Evolutionary conservation across 2,888 invertebrate species (phyloP), one percentile per base, ranked within the genome.

Genomic region (Xylota segnis): DNA sequence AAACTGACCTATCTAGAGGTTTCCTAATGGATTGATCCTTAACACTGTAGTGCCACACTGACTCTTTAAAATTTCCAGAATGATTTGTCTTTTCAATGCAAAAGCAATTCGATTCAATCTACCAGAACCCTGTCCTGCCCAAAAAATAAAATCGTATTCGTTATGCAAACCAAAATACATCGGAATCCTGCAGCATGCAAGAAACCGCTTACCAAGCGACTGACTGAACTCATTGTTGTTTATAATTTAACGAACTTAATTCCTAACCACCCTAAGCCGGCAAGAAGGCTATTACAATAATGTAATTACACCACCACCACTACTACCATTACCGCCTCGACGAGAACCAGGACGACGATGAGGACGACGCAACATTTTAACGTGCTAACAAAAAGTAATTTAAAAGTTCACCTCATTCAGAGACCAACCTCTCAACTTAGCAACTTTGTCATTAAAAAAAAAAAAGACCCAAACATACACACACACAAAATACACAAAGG

Each of bases 381-480:
- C 27, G 52, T 52, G 16, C 27, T 12, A 52, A 43, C 61, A 27
- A 52, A 79, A 79, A 83, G 83, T 78, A 78, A 68, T 78, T 83
- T 78, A n/a, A 78, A 79, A 79, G 54, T 79, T 68, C 61, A 32
- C 78, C 79, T 70, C 45, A 70, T 75, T 74, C 43, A 43, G 27
- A 12, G 43, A n/a, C 27, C 18, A 61, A 47, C 50, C 66, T 75
- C 52, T 50, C 27, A 47, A 72, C 72, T 47, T 47, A 59, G 40
- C 47, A 54, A 63, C 58, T 56, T 68, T 70, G 29, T 32, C 61
- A 68, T 68, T 52, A 7, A 27, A 12, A 40, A 58, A 65, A n/a
- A 34, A 52, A 52, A 61, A 61, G n/a, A n/a, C n/a, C n/a, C n/a
- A n/a, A n/a, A n/a, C n/a, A n/a, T n/a, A n/a, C n/a, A n/a, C n/a